Conservation (phyloP, 2,797 vertebrate genomes). For the Hyperoplus lanceolatus region DNA sequence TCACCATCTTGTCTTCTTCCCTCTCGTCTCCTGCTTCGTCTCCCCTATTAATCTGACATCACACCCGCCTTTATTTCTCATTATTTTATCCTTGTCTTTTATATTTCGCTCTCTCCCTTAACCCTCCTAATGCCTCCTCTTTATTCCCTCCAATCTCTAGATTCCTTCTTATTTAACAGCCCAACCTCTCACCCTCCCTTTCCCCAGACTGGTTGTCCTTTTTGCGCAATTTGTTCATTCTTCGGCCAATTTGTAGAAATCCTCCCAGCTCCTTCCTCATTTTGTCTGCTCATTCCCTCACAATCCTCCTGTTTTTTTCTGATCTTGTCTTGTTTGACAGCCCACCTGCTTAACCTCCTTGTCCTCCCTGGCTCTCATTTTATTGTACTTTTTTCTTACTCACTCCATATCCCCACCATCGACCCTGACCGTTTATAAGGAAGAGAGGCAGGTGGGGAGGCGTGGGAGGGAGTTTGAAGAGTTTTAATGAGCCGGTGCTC, state of each 20-base stretch:
- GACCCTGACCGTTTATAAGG: conserved; percentile 55
- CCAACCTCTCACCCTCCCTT: conserved; percentile 39
- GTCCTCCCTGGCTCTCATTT: conserved; percentile 23
- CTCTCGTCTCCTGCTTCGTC: neutral
- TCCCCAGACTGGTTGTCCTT: conserved; percentile 45
- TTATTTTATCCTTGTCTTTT: conserved; percentile 11
- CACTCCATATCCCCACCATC: conserved; percentile 24
- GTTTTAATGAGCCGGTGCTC: conserved; percentile 77
- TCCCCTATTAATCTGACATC: neutral
- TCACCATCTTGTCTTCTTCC: neutral
- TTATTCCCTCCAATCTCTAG: conserved; percentile 16
- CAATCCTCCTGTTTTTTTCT: conserved; percentile 47
- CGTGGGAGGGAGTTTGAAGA: conserved; percentile 70
- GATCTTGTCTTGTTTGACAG: conserved; percentile 62
- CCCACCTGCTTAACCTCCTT: conserved; percentile 50
- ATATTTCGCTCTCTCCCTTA: conserved; percentile 3
- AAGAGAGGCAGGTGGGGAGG: conserved; percentile 22
- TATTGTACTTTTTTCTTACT: neutral
- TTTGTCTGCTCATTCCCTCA: conserved; percentile 57
- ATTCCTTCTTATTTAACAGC: conserved; percentile 42
- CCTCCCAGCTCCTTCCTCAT: conserved; percentile 51
- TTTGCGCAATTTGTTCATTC: conserved; percentile 40
- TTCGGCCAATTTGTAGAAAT: conserved; percentile 63
- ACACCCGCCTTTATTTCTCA: neutral
- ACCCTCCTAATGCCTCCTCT: conserved; percentile 27